Evolutionary conservation across 2,888 invertebrate species (phyloP), one percentile per base, ranked within the genome.

Genomic region (Oligia strigilis): DNA sequence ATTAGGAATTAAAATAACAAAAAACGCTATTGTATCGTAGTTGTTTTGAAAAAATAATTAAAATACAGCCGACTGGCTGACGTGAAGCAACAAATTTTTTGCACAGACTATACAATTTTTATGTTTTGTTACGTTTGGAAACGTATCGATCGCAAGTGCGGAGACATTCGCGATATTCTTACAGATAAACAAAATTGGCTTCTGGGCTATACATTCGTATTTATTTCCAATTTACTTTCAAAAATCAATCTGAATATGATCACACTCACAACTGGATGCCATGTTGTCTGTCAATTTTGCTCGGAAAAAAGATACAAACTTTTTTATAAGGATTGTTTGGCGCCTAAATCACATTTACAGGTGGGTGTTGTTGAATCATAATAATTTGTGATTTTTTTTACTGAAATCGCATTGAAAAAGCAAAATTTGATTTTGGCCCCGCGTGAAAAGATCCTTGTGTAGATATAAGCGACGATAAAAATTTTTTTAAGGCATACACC

Each of bases 41-140:
- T 95, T 96, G 95, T 96, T 96, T 96, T 96, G 94, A 95, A 95
- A 95, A 95, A 95, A 95, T 94, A 93, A 95, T 95, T 95, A 94
- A 93, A 95, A 95, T 94, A 92, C 91, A 94, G 94, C 94, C 94
- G 94, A 94, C 94, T 92, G 94, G 94, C 94, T 96, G 96, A 96
- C 95, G 93, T 95, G 94, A 95, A 96, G 95, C 95, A 96, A 96
- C 95, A 96, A 95, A 87, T 94, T 95, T 95, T 95, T 92, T 89
- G 86, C 88, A 93, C 90, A 92, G 92, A 91, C 81, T 82, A 88
- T 82, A 85, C 77, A 85, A 78, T 72, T 75, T 77, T 75, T 79
- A 67, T 66, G 60, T 82, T 83, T 80, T 77, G 71, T 66, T 84
- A 43, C 87, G 87, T 67, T 84, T 84, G 80, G 81, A 83, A 82